Percentiles rank a stretch among this genome's conserved stretches.
phyloP scores from a whole-genome alignment of 2,888 invertebrate species.

The Drosophila nigricruria region DNA sequence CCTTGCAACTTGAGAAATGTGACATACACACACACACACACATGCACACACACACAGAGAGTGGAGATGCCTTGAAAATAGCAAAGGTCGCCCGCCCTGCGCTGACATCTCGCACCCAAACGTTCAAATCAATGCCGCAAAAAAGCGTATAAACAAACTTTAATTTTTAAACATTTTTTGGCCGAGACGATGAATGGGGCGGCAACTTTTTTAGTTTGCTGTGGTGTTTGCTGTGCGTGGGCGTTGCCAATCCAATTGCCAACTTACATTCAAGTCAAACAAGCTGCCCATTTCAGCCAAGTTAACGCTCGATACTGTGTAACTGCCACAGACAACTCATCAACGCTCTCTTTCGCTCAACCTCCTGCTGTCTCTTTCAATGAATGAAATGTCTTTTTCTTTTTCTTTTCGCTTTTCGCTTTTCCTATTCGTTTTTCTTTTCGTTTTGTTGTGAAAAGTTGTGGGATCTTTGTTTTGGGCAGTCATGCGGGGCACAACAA shows the following conservation, averaged over 20 bases:
- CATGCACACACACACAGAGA: constrained; percentile 18
- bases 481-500: constrained; percentile 42
- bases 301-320: constrained; percentile 59
- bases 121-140: constrained; percentile 56
- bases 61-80: constrained; percentile 58
- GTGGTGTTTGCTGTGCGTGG: constrained; percentile 43
- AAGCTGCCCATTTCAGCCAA: constrained; percentile 52
- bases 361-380: constrained; percentile 18
- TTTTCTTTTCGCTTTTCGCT: constrained; percentile 12
- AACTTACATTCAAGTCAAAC: constrained; percentile 73
- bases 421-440: neutral
- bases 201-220: constrained; percentile 38
- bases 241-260: constrained; percentile 72
- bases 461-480: constrained; percentile 52
- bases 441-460: constrained; percentile 59
- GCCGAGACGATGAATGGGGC: constrained; percentile 57
- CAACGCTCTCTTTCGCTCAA: constrained; percentile 31
- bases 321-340: constrained; percentile 58
- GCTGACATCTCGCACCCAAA: constrained; percentile 34
- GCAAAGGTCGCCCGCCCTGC: constrained; percentile 52
- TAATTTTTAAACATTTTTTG: constrained; percentile 53
- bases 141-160: constrained; percentile 46
- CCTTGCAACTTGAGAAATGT: constrained; percentile 61
- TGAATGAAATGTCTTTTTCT: constrained; percentile 16
- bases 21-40: constrained; percentile 9